These are phyloP conservation scores for Lateolabrax maculatus DNA, from an alignment of 2,797 vertebrate species.

Conservation along the genomic window DNA sequence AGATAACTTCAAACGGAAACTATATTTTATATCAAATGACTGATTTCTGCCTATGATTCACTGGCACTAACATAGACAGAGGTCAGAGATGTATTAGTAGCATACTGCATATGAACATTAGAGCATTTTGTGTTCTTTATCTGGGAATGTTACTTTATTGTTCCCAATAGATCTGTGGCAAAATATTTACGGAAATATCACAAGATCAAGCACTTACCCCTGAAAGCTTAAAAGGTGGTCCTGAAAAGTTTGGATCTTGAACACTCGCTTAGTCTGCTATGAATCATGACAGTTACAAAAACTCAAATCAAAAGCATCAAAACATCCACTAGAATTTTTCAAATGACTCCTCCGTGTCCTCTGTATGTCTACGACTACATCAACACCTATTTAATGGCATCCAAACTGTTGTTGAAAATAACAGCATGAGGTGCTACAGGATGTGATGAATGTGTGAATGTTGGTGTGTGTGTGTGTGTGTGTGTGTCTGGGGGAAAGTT, in stretches of 20 bases:
- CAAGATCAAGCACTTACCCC: not conserved
- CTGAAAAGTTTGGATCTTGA: not conserved
- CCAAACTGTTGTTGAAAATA: not conserved
- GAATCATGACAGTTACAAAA: not conserved
- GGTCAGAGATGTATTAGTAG: slow-evolving; percentile 22
- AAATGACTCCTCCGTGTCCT: not conserved
- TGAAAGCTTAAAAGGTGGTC: not conserved
- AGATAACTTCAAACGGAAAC: slow-evolving; percentile 50
- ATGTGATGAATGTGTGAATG: not conserved
- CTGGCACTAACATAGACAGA: slow-evolving; percentile 8
- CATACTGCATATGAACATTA: not conserved
- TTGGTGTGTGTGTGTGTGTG: slow-evolving; percentile 7
- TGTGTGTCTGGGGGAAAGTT: not conserved
- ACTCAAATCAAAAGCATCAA: not conserved
- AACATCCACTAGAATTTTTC: slow-evolving; percentile 1
- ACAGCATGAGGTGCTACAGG: slow-evolving; percentile 7
- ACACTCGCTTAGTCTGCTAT: not conserved
- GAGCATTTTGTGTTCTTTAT: not conserved
- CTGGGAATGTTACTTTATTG: not conserved
- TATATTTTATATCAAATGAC: slow-evolving; percentile 31
- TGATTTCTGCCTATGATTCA: slow-evolving; percentile 29
- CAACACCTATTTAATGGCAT: not conserved
- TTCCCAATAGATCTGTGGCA: not conserved
- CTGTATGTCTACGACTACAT: not conserved
- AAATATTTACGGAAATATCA: not conserved